These are phyloP conservation scores for Synchiropus splendidus DNA, from an alignment of 2,113 vertebrate genomes.

Conservation along the genomic window DNA sequence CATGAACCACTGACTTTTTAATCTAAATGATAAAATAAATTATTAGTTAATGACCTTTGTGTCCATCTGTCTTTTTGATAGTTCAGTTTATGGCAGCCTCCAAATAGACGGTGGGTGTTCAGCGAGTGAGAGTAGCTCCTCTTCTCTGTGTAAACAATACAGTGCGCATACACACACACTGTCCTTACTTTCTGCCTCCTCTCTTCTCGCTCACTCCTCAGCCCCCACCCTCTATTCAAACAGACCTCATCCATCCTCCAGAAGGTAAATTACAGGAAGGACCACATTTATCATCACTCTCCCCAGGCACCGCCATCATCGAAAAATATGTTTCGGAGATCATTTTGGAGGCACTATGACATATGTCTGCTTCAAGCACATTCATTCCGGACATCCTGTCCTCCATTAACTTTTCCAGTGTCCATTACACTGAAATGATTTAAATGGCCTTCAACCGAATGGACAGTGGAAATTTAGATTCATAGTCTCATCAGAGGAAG, in stretches of 20 bases:
- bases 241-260: conserved; percentile 41
- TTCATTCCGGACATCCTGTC: conserved; percentile 9
- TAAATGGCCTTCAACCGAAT: conserved; percentile 6
- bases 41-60: conserved; percentile 64
- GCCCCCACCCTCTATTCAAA: conserved; percentile 51
- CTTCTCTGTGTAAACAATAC: conserved; percentile 18
- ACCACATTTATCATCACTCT: conserved; percentile 44
- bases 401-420: conserved; percentile 10
- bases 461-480: conserved; percentile 10
- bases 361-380: conserved; percentile 12
- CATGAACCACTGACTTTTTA: conserved; percentile 68
- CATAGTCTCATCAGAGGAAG: too few relatives aligned
- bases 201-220: conserved; percentile 22
- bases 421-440: conserved; percentile 4
- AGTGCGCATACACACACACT: too few relatives aligned
- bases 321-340: conserved; percentile 21
- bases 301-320: conserved; percentile 25
- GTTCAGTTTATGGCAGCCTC: conserved; percentile 28
- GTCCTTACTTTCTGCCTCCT: conserved; percentile 21
- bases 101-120: conserved; percentile 15
- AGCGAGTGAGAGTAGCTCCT: conserved; percentile 11
- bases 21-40: conserved; percentile 70
- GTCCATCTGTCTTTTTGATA: conserved; percentile 33
- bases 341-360: conserved; percentile 2
- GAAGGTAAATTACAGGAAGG: conserved; percentile 55